Conservation (phyloP, 2,797 vertebrate species). For the Kryptolebias ocellatus region DNA sequence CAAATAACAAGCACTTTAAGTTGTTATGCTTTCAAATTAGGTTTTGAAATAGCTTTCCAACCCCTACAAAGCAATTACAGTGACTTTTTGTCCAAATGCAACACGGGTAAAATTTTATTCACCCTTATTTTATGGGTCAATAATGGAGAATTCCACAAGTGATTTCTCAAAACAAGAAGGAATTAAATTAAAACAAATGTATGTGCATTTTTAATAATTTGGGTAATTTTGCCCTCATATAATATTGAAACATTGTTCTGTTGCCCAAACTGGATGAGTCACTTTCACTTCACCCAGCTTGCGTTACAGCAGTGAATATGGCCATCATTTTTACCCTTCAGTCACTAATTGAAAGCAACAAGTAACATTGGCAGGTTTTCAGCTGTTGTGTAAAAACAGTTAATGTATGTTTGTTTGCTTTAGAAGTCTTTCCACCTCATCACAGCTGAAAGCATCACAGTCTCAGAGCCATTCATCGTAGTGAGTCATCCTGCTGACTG, state of each 20-base stretch:
- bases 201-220: not conserved
- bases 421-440: conserved; percentile 24
- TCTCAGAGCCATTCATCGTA: conserved; percentile 29
- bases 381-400: conserved; percentile 36
- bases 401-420: conserved; percentile 43
- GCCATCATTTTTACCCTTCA: not conserved
- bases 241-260: not conserved
- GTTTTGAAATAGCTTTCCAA: conserved; percentile 1
- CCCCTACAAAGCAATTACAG: not conserved
- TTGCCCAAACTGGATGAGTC: conserved; percentile 13
- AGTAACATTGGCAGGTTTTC: conserved; percentile 42
- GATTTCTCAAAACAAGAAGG: not conserved
- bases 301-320: not conserved
- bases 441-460: conserved; percentile 30
- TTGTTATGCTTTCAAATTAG: not conserved
- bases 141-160: not conserved
- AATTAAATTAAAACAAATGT: not conserved
- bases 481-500: conserved; percentile 56
- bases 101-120: not conserved
- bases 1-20: not conserved
- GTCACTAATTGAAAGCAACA: conserved; percentile 47
- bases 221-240: not conserved
- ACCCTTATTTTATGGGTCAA: not conserved
- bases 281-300: conserved; percentile 5
- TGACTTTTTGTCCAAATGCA: not conserved